Conservation (phyloP, 2,797 vertebrate species). For the Tapera naevia region DNA sequence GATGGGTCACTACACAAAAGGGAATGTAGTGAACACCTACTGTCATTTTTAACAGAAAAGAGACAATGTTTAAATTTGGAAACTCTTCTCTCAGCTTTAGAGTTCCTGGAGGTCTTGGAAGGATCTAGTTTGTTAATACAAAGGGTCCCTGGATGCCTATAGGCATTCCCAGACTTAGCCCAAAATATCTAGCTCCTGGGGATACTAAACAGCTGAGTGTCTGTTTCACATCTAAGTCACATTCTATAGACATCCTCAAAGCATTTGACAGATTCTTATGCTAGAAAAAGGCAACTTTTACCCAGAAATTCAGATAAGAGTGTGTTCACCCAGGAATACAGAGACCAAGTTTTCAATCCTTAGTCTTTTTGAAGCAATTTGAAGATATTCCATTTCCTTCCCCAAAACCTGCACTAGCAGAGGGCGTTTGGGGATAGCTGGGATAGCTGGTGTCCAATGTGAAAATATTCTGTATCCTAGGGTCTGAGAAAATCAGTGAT, state of each 20-base stretch:
- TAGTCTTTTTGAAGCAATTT: not conserved
- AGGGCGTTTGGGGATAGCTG: not conserved
- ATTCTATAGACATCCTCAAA: not conserved
- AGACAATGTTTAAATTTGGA: not conserved
- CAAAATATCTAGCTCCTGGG: not conserved
- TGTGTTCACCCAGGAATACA: not conserved
- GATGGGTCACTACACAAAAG: not conserved
- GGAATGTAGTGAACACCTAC: not conserved
- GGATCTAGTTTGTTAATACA: not conserved
- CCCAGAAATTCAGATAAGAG: not conserved
- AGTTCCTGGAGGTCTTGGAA: not conserved
- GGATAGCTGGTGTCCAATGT: not conserved
- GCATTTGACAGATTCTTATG: not conserved
- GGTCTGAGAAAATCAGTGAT: not conserved
- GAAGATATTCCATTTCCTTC: not conserved
- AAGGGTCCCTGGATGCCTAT: not conserved
- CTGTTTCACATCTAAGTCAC: not conserved
- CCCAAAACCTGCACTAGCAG: not conserved
- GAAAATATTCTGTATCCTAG: not conserved
- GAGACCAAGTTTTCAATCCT: not conserved
- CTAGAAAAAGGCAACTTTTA: not conserved
- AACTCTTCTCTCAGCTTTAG: not conserved
- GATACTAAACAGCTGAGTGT: not conserved
- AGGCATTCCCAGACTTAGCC: not conserved
- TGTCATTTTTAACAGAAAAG: not conserved